Base-by-base conservation (phyloP, 2,113 vertebrate genomes). In the Pipa parva region DNA sequence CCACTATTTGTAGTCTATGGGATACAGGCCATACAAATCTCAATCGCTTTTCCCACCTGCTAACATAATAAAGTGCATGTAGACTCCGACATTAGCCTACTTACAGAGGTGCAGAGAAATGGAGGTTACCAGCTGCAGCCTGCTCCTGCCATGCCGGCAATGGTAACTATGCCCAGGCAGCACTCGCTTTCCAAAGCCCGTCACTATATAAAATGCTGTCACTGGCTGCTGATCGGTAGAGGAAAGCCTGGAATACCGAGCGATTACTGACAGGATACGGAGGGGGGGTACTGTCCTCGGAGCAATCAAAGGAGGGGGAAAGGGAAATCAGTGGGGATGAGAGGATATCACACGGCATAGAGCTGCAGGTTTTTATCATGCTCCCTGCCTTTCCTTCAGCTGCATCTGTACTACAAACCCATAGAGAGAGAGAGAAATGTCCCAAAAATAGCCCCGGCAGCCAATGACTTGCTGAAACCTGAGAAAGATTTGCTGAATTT, bases 401-500 rank as follows among this genome's bases (percentile, higher is more conserved):
- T 81, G 85, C 84, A 88, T 86, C 85, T 75, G 87, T 86, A 85
- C 84, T 79, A 81, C 65, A 49, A 21, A 52, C 12, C 4, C 12
- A 55, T 12, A 59, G 26, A 59, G 26, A 36, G 52, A 49, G 51
- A 64, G 55, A 85, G 81, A 82, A 84, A 83, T 77, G 81, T 81
- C 81, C 80, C 83, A 63, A 86, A 87, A 89, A 84, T 83, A 88
- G 85, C 85, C 78, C 84, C 79, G 81, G 79, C 84, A 85, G 84
- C 80, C 85, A 83, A 80, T 82, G 83, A 77, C 80, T 80, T 49
- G 71, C 85, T 85, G 81, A 88, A 87, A 88, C 82, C 88, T 79
- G 82, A 89, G 82, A 81, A 86, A 88, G 80, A 86, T 84, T 81
- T 78, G 79, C 84, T 81, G 84, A 84, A 87, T 83, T 82, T 78